Evolutionary conservation across 1,140 invertebrate genomes (phyloP).

Genomic region (Hypothenemus hampei): DNA sequence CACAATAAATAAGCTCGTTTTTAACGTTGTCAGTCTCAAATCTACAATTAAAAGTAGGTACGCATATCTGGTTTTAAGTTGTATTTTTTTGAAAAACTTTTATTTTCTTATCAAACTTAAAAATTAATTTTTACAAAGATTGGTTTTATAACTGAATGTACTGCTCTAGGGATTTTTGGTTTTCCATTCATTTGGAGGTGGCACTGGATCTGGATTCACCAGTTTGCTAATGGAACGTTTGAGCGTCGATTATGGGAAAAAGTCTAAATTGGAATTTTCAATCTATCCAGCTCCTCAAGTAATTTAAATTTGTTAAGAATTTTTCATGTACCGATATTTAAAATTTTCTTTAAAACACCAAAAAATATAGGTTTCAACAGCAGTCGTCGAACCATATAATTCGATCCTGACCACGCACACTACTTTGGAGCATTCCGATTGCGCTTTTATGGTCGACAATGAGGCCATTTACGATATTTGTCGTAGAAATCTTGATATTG

Average conservation of each 20-base stretch:
- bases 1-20: not conserved
- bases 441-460: slow-evolving; percentile 84
- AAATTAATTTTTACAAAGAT: not conserved
- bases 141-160: not conserved
- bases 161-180: slow-evolving; percentile 61
- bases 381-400: slow-evolving; percentile 83
- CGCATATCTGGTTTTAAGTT: not conserved
- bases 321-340: not conserved
- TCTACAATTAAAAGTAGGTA: not conserved
- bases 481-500: slow-evolving; percentile 79
- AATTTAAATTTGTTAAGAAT: not conserved
- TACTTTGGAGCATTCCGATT: slow-evolving; percentile 74
- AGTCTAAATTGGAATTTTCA: slow-evolving; percentile 77
- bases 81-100: not conserved
- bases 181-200: slow-evolving; percentile 83
- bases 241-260: slow-evolving; percentile 75
- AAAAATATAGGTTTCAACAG: slow-evolving; percentile 59
- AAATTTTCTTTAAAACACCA: not conserved
- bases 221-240: slow-evolving; percentile 76
- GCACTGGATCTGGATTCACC: slow-evolving; percentile 79
- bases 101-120: not conserved
- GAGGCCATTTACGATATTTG: slow-evolving; percentile 91
- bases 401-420: slow-evolving; percentile 75
- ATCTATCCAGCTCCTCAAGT: slow-evolving; percentile 86
- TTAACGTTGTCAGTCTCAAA: not conserved